phyloP scores from a whole-genome alignment of 2,888 invertebrate genomes.

The Agrotis puta region DNA sequence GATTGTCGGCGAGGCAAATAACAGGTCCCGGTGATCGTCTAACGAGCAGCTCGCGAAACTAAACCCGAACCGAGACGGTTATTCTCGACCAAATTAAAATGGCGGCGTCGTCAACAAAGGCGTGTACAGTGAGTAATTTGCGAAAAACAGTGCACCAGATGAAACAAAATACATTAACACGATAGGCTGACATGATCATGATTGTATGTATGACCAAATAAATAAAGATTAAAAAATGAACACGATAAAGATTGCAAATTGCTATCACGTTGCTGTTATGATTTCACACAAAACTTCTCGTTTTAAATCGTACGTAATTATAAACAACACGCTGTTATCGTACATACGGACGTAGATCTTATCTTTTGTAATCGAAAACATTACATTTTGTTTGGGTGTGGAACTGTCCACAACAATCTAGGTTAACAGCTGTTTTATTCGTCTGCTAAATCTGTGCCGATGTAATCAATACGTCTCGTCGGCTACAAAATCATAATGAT shows the following conservation, averaged over 20 bases:
- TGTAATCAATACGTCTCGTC: slow-evolving; percentile 41
- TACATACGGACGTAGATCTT: slow-evolving; percentile 35
- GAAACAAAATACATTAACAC: slow-evolving; percentile 64
- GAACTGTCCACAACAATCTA: slow-evolving; percentile 26
- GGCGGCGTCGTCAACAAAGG: slow-evolving; percentile 77
- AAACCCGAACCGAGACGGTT: slow-evolving; percentile 67
- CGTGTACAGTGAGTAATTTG: slow-evolving; percentile 67
- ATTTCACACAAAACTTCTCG: slow-evolving; percentile 31
- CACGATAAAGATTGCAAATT: slow-evolving; percentile 70
- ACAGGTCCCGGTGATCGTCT: slow-evolving; percentile 67
- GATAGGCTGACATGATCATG: slow-evolving; percentile 48
- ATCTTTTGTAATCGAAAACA: slow-evolving; percentile 34
- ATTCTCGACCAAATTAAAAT: slow-evolving; percentile 78
- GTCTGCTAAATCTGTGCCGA: slow-evolving; percentile 41
- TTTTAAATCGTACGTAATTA: slow-evolving; percentile 39
- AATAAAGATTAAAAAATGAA: slow-evolving; percentile 7
- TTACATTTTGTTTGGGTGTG: slow-evolving; percentile 38
- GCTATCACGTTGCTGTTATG: slow-evolving; percentile 42
- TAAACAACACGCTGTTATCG: slow-evolving; percentile 22
- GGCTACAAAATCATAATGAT: slow-evolving; percentile 38
- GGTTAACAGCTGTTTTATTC: slow-evolving; percentile 54
- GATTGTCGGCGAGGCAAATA: slow-evolving; percentile 70
- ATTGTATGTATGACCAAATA: no score
- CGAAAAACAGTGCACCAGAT: slow-evolving; percentile 67
- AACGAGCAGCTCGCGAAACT: slow-evolving; percentile 68